phyloP scores from a whole-genome alignment of 2,888 invertebrate genomes.

The Cantharis rustica region DNA sequence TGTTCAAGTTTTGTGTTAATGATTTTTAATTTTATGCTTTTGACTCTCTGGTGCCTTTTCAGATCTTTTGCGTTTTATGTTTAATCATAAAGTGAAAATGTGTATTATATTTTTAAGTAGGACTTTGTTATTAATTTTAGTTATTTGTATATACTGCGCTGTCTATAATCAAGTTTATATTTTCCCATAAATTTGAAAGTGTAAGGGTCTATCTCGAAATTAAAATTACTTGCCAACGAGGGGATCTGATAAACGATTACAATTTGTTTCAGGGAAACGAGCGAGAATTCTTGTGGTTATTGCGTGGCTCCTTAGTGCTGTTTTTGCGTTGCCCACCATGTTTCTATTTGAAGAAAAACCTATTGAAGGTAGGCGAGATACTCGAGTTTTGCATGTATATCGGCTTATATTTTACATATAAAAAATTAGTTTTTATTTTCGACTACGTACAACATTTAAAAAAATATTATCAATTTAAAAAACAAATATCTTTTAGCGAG shows the following conservation, averaged over 20 bases:
- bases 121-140: not conserved
- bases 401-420: not conserved
- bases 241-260: conserved; percentile 19
- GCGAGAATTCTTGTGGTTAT: conserved; percentile 77
- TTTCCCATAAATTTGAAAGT: conserved; percentile 4
- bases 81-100: not conserved
- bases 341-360: conserved; percentile 80
- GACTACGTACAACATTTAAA: not conserved
- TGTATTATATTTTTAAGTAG: not conserved
- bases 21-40: not conserved
- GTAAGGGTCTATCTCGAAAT: conserved; percentile 2
- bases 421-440: not conserved
- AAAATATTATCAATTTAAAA: not conserved
- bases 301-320: conserved; percentile 81
- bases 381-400: not conserved
- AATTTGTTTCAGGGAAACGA: conserved; percentile 74
- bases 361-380: conserved; percentile 66
- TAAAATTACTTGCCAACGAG: conserved; percentile 16
- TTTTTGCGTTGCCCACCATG: conserved; percentile 83
- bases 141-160: conserved; percentile 1
- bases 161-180: conserved; percentile 3
- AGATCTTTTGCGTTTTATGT: not conserved
- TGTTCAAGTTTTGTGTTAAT: not conserved
- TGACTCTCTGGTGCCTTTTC: not conserved
- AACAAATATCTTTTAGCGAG: not conserved